These are phyloP conservation scores for Drosophila nigricruria DNA, from an alignment of 2,888 invertebrate species.

Conservation along the genomic window DNA sequence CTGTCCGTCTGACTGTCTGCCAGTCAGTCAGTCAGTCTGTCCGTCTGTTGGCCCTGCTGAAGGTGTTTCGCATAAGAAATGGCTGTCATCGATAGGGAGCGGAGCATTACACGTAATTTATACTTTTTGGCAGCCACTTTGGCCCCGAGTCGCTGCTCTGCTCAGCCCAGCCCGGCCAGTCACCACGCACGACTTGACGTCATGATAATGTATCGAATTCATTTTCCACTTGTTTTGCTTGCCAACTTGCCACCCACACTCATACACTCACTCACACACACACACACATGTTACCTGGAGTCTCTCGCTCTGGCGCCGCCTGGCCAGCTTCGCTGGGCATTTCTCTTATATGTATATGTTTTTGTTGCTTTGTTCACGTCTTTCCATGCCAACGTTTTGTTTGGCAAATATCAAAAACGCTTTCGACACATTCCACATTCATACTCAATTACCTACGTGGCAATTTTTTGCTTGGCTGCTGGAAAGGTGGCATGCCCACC, in stretches of 20 bases:
- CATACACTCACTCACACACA: not conserved
- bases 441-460: conserved; percentile 79
- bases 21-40: not conserved
- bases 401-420: conserved; percentile 75
- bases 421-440: conserved; percentile 80
- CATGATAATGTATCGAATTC: conserved; percentile 81
- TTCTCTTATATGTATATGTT: conserved; percentile 2
- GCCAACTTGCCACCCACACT: conserved; percentile 51
- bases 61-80: conserved; percentile 80
- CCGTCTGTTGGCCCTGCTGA: conserved; percentile 41
- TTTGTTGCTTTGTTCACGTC: conserved; percentile 23
- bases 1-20: not conserved
- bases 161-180: conserved; percentile 34
- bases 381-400: conserved; percentile 63
- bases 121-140: conserved; percentile 77
- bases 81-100: conserved; percentile 66
- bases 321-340: conserved; percentile 26
- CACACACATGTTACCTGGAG: conserved; percentile 14
- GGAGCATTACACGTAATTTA: conserved; percentile 71
- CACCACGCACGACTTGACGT: conserved; percentile 77
- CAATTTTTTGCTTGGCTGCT: conserved; percentile 38
- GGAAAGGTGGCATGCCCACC: conserved; percentile 36
- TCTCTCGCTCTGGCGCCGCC: conserved; percentile 9
- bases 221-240: conserved; percentile 78
- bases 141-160: conserved; percentile 18